Conservation (phyloP, 2,113 vertebrate species). For the Leptocoma aspasia region DNA sequence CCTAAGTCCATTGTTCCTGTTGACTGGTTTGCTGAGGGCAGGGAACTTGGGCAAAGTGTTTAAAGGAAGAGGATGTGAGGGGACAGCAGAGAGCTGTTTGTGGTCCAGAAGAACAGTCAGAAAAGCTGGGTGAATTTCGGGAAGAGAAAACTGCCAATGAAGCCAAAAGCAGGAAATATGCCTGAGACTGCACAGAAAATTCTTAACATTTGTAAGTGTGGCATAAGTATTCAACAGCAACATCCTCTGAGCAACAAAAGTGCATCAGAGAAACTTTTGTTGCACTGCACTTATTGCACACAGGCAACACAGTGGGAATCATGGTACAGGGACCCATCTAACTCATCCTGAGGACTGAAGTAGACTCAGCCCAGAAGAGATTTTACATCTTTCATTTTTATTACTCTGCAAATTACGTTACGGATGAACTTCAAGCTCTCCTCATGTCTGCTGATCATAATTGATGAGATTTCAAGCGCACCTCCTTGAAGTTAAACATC, state of each 20-base stretch:
- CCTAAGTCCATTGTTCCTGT: not conserved
- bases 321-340: not conserved
- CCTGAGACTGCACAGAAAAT: not conserved
- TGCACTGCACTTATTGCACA: not conserved
- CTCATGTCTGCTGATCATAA: not conserved
- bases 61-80: not conserved
- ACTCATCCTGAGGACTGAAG: not conserved
- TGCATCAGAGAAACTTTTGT: not conserved
- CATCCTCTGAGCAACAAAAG: not conserved
- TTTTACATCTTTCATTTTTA: not conserved
- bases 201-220: not conserved
- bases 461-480: conserved; percentile 8
- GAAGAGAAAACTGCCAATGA: not conserved
- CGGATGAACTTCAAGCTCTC: not conserved
- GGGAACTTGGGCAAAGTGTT: not conserved
- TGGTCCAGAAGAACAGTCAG: not conserved
- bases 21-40: not conserved
- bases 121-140: not conserved
- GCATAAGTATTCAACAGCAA: not conserved
- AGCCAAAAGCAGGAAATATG: not conserved
- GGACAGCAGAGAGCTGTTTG: not conserved
- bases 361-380: not conserved
- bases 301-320: not conserved
- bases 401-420: conserved; percentile 4
- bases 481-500: conserved; percentile 40